Evolutionary conservation across 2,113 vertebrate genomes (phyloP).

Genomic region (Bombycilla garrulus): DNA sequence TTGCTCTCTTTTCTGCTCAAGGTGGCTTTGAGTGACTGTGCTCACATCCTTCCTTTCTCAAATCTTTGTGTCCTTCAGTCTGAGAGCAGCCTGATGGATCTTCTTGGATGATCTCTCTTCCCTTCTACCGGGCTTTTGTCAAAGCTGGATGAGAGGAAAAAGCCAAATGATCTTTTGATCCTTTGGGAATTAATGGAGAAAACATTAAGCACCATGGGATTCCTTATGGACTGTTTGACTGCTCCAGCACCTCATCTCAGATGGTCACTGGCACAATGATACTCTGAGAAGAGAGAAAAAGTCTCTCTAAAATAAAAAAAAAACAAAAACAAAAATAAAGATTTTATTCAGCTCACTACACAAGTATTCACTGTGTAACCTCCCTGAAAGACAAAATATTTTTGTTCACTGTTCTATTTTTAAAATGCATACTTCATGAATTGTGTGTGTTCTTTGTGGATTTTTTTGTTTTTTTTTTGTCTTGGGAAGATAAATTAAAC

Average conservation of each 20-base stretch:
- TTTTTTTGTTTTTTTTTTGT: too few species aligned
- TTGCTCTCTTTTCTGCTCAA: background rate
- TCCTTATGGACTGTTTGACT: background rate
- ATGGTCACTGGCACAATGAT: accelerated
- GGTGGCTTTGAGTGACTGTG: background rate
- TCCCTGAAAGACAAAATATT: background rate
- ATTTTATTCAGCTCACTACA: background rate
- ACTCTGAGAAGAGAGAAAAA: background rate
- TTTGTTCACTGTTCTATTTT: background rate
- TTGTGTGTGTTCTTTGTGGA: background rate
- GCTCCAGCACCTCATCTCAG: accelerated
- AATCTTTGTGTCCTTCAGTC: background rate
- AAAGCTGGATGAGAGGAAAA: background rate
- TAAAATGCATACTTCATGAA: accelerated
- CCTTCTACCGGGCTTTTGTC: background rate
- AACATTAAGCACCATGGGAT: background rate
- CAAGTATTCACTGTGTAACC: background rate
- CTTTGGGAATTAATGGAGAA: background rate
- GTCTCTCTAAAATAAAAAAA: too few species aligned
- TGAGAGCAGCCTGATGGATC: background rate
- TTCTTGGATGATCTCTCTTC: background rate
- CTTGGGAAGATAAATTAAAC: background rate
- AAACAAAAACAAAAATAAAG: background rate
- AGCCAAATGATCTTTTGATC: background rate
- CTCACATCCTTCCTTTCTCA: background rate